These are phyloP conservation scores for Chaetodon auriga DNA, from an alignment of 2,113 vertebrate genomes.

Conservation along the genomic window DNA sequence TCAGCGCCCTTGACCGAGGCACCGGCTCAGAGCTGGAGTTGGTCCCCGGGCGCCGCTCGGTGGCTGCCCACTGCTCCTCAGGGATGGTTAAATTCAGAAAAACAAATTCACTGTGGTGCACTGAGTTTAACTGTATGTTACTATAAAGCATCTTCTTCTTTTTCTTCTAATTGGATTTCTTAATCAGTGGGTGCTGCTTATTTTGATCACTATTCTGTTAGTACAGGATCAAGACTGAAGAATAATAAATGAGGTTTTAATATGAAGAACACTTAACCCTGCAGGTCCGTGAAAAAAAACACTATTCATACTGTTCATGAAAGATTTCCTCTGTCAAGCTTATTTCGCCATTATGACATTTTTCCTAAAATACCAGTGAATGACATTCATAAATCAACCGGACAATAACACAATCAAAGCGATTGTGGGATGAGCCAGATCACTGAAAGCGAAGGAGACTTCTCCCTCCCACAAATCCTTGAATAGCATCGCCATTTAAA, in stretches of 20 bases:
- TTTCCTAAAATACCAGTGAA: constrained; percentile 79
- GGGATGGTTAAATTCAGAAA: too few species aligned
- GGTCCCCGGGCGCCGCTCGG: too few species aligned
- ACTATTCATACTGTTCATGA: constrained; percentile 52
- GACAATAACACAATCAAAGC: constrained; percentile 68
- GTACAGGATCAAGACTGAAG: background rate
- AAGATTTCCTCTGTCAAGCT: constrained; percentile 56
- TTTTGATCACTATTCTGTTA: background rate
- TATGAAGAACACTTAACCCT: constrained; percentile 22
- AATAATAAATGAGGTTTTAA: constrained; percentile 4
- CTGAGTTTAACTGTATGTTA: too few species aligned
- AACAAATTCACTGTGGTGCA: too few species aligned
- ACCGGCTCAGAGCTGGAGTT: too few species aligned
- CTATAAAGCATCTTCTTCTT: too few species aligned
- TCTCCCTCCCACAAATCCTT: constrained; percentile 73
- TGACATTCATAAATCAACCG: constrained; percentile 51
- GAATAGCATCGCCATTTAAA: constrained; percentile 74
- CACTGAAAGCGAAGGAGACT: constrained; percentile 60
- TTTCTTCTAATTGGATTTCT: background rate
- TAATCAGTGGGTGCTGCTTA: background rate
- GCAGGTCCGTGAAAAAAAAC: constrained; percentile 14
- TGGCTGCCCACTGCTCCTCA: too few species aligned
- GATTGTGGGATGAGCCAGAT: constrained; percentile 67
- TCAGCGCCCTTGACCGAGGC: too few species aligned
- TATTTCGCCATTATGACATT: constrained; percentile 53